A percentile compares a stretch with the other conserved stretches of the same genome.
These are phyloP conservation scores for Bungarus multicinctus DNA, from an alignment of 2,113 vertebrate genomes.

Conservation along the genomic window DNA sequence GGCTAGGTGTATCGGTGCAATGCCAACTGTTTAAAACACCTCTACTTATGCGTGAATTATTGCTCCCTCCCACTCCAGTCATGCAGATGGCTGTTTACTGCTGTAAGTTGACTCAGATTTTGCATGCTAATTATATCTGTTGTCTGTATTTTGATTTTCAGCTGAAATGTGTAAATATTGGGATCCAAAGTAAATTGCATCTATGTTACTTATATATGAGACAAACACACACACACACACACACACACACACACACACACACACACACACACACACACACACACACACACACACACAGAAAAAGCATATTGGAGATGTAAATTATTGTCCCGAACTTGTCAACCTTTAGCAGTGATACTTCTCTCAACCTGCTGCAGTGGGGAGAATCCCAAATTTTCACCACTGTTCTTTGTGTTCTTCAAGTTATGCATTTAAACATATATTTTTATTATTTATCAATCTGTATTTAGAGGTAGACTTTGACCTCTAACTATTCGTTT, in stretches of 20 bases:
- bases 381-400: neutral
- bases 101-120: neutral
- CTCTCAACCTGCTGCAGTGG: neutral
- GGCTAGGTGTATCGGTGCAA: neutral
- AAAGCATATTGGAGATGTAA: neutral
- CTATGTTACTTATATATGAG: no score
- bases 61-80: neutral
- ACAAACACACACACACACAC: no score
- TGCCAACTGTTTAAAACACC: constrained; percentile 1
- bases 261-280: no score
- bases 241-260: no score
- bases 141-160: neutral
- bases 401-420: neutral
- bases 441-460: neutral
- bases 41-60: neutral
- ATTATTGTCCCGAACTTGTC: neutral
- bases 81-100: neutral
- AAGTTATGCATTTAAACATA: neutral
- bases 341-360: neutral
- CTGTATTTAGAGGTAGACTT: neutral
- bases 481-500: neutral
- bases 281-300: no score
- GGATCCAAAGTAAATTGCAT: no score
- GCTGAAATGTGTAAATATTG: neutral
- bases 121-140: neutral